Percentiles rank a stretch among this genome's conserved stretches.
Conservation (phyloP, 2,113 vertebrate species). For the Otocyon megalotis region DNA sequence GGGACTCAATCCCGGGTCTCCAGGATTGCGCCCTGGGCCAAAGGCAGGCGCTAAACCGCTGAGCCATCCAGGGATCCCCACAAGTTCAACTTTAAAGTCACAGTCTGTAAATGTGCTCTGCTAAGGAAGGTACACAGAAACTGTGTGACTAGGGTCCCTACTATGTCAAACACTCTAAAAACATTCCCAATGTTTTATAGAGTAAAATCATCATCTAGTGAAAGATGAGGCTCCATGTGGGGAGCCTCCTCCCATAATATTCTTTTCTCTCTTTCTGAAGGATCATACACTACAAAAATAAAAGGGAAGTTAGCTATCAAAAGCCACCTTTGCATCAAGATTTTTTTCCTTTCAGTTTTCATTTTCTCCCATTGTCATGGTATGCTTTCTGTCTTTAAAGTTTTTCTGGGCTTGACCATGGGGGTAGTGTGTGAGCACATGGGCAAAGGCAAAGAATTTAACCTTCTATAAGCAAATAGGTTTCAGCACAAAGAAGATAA, state of each 20-base stretch:
- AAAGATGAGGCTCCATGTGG: background rate
- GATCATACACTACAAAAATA: conserved; percentile 61
- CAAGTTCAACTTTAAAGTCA: conserved; percentile 64
- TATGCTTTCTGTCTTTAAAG: conserved; percentile 65
- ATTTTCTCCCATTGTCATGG: conserved; percentile 79
- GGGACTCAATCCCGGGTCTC: too few relatives aligned
- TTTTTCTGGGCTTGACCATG: conserved; percentile 68
- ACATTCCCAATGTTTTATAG: background rate
- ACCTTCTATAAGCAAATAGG: conserved; percentile 32
- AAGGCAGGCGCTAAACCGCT: too few relatives aligned
- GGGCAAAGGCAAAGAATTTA: conserved; percentile 73
- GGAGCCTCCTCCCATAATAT: background rate
- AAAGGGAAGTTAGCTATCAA: conserved; percentile 59
- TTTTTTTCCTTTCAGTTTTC: conserved; percentile 56
- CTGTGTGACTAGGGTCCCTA: background rate
- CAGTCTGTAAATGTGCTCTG: background rate
- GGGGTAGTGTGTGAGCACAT: conserved; percentile 63
- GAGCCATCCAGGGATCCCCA: background rate
- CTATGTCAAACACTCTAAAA: background rate
- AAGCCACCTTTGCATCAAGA: conserved; percentile 56
- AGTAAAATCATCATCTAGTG: background rate
- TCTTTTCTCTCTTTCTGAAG: background rate
- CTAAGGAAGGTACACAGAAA: conserved; percentile 38
- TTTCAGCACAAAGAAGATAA: conserved; percentile 44
- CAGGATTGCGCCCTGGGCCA: too few relatives aligned